These are phyloP conservation scores for Campopleginae sp. DNA, from an alignment of 2,888 invertebrate genomes.

Conservation along the genomic window DNA sequence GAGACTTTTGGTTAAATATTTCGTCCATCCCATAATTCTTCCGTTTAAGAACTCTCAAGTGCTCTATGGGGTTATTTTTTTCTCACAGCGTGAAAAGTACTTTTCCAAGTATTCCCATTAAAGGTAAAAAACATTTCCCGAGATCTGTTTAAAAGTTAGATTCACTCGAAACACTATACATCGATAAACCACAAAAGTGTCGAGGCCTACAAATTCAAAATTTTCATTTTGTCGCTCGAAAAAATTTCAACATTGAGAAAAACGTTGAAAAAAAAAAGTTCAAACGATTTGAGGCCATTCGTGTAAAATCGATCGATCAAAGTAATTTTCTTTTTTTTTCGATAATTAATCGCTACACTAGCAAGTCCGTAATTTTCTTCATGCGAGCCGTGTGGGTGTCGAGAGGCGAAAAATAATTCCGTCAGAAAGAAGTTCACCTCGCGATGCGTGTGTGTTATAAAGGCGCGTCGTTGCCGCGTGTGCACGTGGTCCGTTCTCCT, in stretches of 20 bases:
- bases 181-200: no score
- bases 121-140: not conserved
- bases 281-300: not conserved
- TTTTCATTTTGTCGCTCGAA: no score
- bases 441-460: conserved; percentile 31
- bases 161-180: no score
- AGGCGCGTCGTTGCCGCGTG: conserved; percentile 5
- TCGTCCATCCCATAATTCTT: not conserved
- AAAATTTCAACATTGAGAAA: not conserved
- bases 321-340: not conserved
- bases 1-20: not conserved
- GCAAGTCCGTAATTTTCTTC: not conserved
- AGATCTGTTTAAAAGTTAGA: not conserved
- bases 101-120: not conserved
- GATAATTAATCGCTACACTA: not conserved
- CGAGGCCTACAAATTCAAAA: not conserved
- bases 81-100: no score
- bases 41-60: not conserved
- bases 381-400: conserved; percentile 38
- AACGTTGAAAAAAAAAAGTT: not conserved
- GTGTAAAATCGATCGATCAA: not conserved
- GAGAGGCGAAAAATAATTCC: conserved; percentile 20
- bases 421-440: conserved; percentile 57
- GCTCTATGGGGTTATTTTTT: no score
- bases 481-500: conserved; percentile 28